A percentile compares a stretch with the other conserved stretches of the same genome.
Evolutionary conservation across 2,113 vertebrate species (phyloP).

Genomic region (Theristicus caerulescens): DNA sequence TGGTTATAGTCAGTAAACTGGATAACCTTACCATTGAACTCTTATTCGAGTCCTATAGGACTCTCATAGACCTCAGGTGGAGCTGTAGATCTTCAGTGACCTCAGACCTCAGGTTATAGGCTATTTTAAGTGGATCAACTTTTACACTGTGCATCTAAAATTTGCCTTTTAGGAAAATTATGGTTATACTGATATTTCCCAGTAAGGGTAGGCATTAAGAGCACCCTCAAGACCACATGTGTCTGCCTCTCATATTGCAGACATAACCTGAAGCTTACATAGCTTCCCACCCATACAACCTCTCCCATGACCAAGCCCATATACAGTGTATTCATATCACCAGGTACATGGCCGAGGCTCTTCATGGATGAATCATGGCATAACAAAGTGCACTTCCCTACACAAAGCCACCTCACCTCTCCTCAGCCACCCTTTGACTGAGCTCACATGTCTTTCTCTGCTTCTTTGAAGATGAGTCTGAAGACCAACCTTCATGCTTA

Average conservation of each 20-base stretch:
- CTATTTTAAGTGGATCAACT: neutral
- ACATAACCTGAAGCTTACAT: neutral
- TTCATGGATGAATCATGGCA: neutral
- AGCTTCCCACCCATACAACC: neutral
- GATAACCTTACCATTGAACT: neutral
- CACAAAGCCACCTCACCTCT: neutral
- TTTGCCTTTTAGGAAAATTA: neutral
- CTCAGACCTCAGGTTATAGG: neutral
- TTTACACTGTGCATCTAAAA: neutral
- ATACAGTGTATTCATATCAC: fast-evolving
- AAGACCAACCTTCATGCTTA: neutral
- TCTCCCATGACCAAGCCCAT: fast-evolving
- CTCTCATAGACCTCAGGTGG: neutral
- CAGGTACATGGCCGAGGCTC: fast-evolving
- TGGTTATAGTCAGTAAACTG: neutral
- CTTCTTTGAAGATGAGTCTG: neutral
- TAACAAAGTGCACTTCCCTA: neutral
- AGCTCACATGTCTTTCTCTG: neutral
- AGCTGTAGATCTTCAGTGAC: neutral
- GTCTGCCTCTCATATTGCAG: neutral
- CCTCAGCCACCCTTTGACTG: neutral
- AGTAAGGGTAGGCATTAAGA: neutral
- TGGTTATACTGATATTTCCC: neutral
- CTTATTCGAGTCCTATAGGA: neutral
- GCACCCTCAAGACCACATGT: neutral